Evolutionary conservation across 1,140 invertebrate species (phyloP).

Genomic region (Ephestia elutella): DNA sequence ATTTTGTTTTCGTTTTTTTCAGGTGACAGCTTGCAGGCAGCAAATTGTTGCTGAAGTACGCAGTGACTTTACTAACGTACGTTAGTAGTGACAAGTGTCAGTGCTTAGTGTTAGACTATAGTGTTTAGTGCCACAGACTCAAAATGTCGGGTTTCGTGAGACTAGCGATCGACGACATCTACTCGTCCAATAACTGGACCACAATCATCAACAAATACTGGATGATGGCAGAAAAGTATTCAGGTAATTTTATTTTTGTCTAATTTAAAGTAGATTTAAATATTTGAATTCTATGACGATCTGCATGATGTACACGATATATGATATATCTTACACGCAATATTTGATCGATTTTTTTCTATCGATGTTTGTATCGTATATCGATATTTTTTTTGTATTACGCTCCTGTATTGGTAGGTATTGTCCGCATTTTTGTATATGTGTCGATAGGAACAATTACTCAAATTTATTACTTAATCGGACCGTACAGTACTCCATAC

Average conservation of each 20-base stretch:
- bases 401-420: too few species aligned
- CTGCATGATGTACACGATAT: too few species aligned
- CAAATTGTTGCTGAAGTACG: slow-evolving; percentile 49
- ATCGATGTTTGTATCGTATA: too few species aligned
- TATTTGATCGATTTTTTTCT: too few species aligned
- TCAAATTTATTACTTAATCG: too few species aligned
- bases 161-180: slow-evolving; percentile 72
- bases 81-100: slow-evolving; percentile 39
- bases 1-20: slow-evolving; percentile 29
- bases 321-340: too few species aligned
- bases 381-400: too few species aligned
- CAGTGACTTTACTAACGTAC: slow-evolving; percentile 12
- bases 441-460: too few species aligned
- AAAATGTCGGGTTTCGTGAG: slow-evolving; percentile 75
- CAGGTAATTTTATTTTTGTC: slow-evolving; percentile 44
- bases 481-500: too few species aligned
- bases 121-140: slow-evolving; percentile 15
- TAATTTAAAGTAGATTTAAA: background rate
- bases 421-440: too few species aligned
- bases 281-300: too few species aligned
- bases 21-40: slow-evolving; percentile 61
- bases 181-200: slow-evolving; percentile 73
- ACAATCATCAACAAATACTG: slow-evolving; percentile 73
- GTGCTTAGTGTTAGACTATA: slow-evolving; percentile 17
- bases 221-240: slow-evolving; percentile 71